These are phyloP conservation scores for Lontra canadensis DNA, from an alignment of 2,113 vertebrate species.

Conservation along the genomic window DNA sequence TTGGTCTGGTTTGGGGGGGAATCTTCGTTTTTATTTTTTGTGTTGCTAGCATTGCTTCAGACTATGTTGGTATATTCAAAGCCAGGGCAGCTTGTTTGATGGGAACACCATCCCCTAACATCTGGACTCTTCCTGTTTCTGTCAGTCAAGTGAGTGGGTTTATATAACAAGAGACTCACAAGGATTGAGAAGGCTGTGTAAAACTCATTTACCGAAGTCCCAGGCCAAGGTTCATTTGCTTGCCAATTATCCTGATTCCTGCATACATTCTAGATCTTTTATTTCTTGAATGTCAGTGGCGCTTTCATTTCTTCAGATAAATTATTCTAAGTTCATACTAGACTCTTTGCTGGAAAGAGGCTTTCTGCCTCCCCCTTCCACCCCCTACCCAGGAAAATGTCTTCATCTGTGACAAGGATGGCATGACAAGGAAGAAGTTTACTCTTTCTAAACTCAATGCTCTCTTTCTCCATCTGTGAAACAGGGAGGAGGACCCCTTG, in stretches of 20 bases:
- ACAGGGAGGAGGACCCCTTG: neutral
- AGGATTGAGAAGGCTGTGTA: neutral
- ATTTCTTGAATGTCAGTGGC: neutral
- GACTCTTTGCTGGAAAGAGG: neutral
- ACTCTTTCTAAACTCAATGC: neutral
- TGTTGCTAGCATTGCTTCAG: neutral
- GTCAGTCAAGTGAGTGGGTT: constrained; percentile 24
- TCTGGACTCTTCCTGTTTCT: constrained; percentile 32
- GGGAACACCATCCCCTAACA: constrained; percentile 26
- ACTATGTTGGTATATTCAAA: constrained; percentile 3
- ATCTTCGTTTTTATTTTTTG: neutral
- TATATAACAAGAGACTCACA: constrained; percentile 50
- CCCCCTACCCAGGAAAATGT: neutral
- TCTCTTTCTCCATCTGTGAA: neutral
- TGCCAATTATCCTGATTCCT: neutral
- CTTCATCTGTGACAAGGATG: neutral
- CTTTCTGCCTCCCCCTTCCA: neutral
- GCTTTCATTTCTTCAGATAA: constrained; percentile 5
- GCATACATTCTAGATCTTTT: neutral
- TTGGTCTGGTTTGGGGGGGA: neutral
- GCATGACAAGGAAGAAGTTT: neutral
- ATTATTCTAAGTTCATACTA: neutral
- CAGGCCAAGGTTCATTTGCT: neutral
- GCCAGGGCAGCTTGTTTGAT: neutral
- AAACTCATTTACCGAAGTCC: neutral